A percentile compares a stretch with the other conserved stretches of the same genome.
These are phyloP conservation scores for Phyllostomus hastatus DNA, from an alignment of 2,113 vertebrate genomes.

Conservation along the genomic window DNA sequence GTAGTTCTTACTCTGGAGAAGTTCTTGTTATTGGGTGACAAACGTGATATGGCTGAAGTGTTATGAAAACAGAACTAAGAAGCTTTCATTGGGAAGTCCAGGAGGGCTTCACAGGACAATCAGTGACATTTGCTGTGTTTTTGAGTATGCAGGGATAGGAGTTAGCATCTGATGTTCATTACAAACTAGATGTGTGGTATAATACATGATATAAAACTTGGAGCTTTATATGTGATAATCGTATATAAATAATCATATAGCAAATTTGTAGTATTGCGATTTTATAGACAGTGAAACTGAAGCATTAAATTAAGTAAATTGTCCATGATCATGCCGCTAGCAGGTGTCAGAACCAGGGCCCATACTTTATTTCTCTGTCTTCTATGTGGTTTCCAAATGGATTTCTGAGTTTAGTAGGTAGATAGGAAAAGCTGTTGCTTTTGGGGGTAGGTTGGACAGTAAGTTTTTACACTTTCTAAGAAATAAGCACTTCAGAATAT, in stretches of 20 bases:
- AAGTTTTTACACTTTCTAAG: not conserved
- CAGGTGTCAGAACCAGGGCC: not conserved
- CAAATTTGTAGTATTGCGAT: not conserved
- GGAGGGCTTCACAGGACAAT: not conserved
- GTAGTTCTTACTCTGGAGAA: not conserved
- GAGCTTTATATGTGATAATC: not conserved
- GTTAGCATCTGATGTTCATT: not conserved
- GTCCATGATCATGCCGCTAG: not conserved
- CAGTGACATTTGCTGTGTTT: not conserved
- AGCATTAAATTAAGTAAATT: not conserved
- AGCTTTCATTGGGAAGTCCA: not conserved
- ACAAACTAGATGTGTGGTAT: not conserved
- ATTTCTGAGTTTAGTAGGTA: constrained; percentile 6
- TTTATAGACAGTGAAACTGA: not conserved
- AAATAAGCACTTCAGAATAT: not conserved
- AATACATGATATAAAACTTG: not conserved
- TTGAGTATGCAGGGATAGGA: not conserved
- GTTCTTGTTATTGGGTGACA: not conserved
- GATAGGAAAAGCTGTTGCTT: not conserved
- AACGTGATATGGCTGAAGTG: not conserved
- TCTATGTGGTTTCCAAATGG: not conserved
- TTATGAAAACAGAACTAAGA: not conserved
- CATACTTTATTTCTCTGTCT: not conserved
- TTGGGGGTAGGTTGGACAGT: not conserved
- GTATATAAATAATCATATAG: not conserved